These are phyloP conservation scores for Caenorhabditis sp. DNA, from an alignment of 2,888 invertebrate genomes.

Conservation along the genomic window DNA sequence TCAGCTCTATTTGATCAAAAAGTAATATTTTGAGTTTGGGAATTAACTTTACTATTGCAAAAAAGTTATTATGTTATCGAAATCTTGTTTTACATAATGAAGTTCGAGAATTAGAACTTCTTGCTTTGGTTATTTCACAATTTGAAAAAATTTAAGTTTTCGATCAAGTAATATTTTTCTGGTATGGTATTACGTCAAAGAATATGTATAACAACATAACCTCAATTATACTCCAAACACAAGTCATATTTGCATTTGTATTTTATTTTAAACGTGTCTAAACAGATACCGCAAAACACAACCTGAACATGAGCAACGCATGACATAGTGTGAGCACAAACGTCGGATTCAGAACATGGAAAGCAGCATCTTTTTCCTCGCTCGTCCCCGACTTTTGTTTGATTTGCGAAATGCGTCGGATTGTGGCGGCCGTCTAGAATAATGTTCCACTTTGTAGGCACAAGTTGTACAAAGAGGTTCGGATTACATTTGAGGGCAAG, in stretches of 20 bases:
- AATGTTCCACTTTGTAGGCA: conserved; percentile 38
- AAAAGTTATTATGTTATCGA: neutral
- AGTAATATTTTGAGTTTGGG: no score
- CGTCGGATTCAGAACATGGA: conserved; percentile 70
- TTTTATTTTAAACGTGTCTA: neutral
- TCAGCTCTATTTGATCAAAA: conserved; percentile 24
- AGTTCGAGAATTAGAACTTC: no score
- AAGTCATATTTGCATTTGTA: conserved; percentile 7
- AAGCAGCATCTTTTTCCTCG: conserved; percentile 61
- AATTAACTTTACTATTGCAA: no score
- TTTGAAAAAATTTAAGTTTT: no score
- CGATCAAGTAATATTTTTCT: no score
- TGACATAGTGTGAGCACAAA: conserved; percentile 74
- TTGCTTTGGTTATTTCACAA: no score
- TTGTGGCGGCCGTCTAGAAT: conserved; percentile 68
- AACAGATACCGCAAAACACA: conserved; percentile 31
- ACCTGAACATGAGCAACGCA: conserved; percentile 73
- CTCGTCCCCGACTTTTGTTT: conserved; percentile 51
- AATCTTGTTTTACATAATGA: neutral
- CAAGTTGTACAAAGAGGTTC: conserved; percentile 19
- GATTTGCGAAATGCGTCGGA: conserved; percentile 70
- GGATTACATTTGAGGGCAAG: conserved; percentile 11
- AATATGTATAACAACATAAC: no score
- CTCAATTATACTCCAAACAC: neutral
- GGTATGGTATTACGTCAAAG: no score